Conservation (phyloP, 2,797 vertebrate genomes). For the Tenualosa thibaudeaui region DNA sequence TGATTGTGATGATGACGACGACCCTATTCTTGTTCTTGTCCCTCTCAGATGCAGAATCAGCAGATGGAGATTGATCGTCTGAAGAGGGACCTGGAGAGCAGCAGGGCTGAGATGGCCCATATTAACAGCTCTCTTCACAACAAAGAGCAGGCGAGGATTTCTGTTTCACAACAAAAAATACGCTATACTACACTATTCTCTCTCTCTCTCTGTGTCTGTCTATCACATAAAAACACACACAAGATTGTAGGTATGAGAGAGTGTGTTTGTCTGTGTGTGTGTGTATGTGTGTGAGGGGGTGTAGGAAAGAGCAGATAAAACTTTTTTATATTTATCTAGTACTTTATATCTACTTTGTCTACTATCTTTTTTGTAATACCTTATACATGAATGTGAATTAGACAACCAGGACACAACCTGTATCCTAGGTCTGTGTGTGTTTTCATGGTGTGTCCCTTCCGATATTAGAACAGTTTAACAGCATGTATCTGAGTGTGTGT, state of each 20-base stretch:
- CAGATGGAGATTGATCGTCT: constrained; percentile 81
- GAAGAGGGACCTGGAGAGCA: constrained; percentile 80
- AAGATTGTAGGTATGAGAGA: neutral
- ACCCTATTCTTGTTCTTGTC: neutral
- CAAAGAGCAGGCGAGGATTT: constrained; percentile 66
- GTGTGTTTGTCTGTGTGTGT: no score
- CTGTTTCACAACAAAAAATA: neutral
- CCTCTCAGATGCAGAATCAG: constrained; percentile 70
- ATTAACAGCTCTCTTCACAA: constrained; percentile 66
- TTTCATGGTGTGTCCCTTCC: neutral
- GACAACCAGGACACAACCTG: no score
- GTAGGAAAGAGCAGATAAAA: no score
- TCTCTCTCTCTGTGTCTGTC: neutral
- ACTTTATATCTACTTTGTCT: no score
- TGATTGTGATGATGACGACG: neutral
- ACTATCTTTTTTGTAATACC: no score
- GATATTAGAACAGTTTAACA: neutral
- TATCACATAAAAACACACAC: neutral
- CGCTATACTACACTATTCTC: neutral
- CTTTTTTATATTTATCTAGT: no score
- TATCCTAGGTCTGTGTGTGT: neutral
- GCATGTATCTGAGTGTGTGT: neutral
- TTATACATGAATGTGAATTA: no score
- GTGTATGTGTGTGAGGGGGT: no score
- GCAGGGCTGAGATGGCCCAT: constrained; percentile 67